Evolutionary conservation across 2,888 invertebrate species (phyloP), one percentile per base, ranked within the genome.

Genomic region (Agriotes lineatus): DNA sequence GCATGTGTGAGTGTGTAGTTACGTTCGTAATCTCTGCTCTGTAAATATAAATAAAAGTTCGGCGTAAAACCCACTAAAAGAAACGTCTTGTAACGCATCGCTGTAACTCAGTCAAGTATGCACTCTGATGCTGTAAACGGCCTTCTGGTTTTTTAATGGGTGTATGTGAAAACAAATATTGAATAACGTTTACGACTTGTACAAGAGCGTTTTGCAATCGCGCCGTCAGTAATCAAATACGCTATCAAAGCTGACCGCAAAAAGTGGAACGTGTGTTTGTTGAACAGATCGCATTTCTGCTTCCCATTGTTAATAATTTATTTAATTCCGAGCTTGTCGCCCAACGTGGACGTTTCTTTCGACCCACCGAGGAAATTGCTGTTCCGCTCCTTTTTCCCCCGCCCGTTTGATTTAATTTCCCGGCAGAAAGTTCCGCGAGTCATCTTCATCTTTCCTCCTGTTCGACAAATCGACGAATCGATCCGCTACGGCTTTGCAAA

Each of bases 61-160:
- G n/a, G n/a, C n/a, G n/a, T n/a, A n/a, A n/a, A n/a, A n/a, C n/a
- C n/a, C n/a, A n/a, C n/a, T n/a, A n/a, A n/a, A n/a, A n/a, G n/a
- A n/a, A n/a, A n/a, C n/a, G n/a, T n/a, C n/a, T n/a, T n/a, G n/a
- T n/a, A n/a, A n/a, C n/a, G n/a, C n/a, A n/a, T n/a, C n/a, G n/a
- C n/a, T n/a, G n/a, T n/a, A n/a, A n/a, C n/a, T n/a, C n/a, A n/a
- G n/a, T n/a, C n/a, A n/a, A n/a, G n/a, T n/a, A n/a, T n/a, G n/a
- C n/a, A n/a, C n/a, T n/a, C n/a, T n/a, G 25, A 42, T 22, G 22
- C 7, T 22, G 12, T 22, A 22, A 22, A 48, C 19, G 22, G 33
- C 52, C 52, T 52, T 52, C 52, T 52, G 52, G 14, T 50, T 50
- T 30, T 45, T 52, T 52, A 33, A 52, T 52, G 52, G 52, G 52